Conservation (phyloP, 2,797 vertebrate species). For the Darevskia nairensis region DNA sequence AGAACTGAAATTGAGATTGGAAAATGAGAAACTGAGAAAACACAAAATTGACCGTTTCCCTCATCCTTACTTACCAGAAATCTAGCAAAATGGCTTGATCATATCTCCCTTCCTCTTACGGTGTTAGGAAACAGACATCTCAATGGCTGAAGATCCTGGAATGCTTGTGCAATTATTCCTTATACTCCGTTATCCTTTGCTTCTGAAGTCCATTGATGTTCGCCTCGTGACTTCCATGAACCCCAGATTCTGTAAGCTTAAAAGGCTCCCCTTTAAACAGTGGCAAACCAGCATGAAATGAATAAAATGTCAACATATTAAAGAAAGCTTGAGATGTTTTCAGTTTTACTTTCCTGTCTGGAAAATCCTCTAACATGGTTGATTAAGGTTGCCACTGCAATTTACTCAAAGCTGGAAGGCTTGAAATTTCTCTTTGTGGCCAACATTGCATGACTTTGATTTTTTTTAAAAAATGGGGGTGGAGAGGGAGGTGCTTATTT, state of each 20-base stretch:
- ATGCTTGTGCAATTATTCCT: not conserved
- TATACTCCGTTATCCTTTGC: not conserved
- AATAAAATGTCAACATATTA: not conserved
- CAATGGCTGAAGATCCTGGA: not conserved
- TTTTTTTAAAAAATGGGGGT: not conserved
- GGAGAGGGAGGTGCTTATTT: not conserved
- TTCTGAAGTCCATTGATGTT: not conserved
- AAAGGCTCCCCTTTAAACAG: not conserved
- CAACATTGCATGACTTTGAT: not conserved
- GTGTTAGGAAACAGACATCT: not conserved
- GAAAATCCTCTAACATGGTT: not conserved
- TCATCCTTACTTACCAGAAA: no score
- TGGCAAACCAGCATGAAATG: not conserved
- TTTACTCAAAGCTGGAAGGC: not conserved
- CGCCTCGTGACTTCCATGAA: not conserved
- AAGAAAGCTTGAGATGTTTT: slow-evolving; percentile 7
- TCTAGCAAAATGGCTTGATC: not conserved
- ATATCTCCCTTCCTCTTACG: not conserved
- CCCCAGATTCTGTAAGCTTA: not conserved
- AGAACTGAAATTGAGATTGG: no score
- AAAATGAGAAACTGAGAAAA: no score
- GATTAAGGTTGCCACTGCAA: not conserved
- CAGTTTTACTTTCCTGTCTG: not conserved
- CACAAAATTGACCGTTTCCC: no score
- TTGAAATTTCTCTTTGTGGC: not conserved